Conservation (phyloP, 2,888 invertebrate genomes). For the Luffia ferchaultella region DNA sequence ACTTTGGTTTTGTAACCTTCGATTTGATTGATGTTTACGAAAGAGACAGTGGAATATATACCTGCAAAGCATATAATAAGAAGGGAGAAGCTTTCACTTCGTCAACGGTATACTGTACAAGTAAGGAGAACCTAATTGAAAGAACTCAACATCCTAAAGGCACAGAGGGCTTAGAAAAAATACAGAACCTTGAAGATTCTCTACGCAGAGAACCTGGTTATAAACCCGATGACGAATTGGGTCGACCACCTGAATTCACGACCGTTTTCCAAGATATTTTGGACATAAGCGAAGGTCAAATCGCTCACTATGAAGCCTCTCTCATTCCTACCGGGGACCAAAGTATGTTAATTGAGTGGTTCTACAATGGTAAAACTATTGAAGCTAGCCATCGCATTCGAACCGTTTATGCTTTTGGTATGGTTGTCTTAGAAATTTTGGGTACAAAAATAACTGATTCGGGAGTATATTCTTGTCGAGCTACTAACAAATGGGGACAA, state of each 20-base stretch:
- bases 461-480: conserved; percentile 87
- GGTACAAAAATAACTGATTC: conserved; percentile 94
- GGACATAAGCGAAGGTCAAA: conserved; percentile 92
- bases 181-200: conserved; percentile 90
- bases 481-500: conserved; percentile 88
- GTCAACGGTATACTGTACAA: conserved; percentile 84
- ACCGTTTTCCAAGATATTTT: conserved; percentile 84
- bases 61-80: conserved; percentile 89
- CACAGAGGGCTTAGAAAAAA: conserved; percentile 90
- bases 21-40: conserved; percentile 93
- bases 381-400: conserved; percentile 90
- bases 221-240: conserved; percentile 76
- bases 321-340: conserved; percentile 94
- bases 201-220: conserved; percentile 75
- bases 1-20: conserved; percentile 96
- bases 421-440: conserved; percentile 95
- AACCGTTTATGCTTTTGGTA: conserved; percentile 97
- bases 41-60: conserved; percentile 93
- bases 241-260: conserved; percentile 87
- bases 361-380: conserved; percentile 89
- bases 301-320: conserved; percentile 97
- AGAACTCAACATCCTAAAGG: conserved; percentile 95
- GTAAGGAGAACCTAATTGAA: conserved; percentile 85
- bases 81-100: conserved; percentile 93
- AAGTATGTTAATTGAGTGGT: conserved; percentile 95